Percentiles rank a stretch among this genome's conserved stretches.
Evolutionary conservation across 2,113 vertebrate species (phyloP).

Genomic region (Piliocolobus tephrosceles): DNA sequence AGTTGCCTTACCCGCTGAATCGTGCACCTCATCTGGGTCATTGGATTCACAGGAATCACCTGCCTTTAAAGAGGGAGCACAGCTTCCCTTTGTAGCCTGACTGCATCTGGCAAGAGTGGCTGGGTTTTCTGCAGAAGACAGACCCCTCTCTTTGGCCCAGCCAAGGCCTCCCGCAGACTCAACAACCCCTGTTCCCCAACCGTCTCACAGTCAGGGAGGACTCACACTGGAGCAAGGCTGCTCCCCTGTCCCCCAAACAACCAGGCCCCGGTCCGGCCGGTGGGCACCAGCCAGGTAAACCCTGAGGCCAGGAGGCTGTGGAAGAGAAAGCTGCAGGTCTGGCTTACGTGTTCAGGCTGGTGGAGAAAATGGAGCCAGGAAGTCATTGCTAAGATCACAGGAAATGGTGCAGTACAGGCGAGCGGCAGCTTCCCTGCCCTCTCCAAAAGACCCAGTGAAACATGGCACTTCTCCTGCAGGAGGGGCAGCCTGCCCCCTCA

Average conservation of each 20-base stretch:
- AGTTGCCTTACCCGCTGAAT: accelerated
- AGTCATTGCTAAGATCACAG: neutral
- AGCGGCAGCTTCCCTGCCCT: neutral
- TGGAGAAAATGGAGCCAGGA: neutral
- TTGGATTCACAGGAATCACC: neutral
- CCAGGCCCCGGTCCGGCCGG: neutral
- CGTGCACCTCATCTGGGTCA: accelerated
- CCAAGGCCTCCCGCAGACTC: neutral
- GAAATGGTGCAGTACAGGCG: neutral
- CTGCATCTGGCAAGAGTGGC: neutral
- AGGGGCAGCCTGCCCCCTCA: neutral
- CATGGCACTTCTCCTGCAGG: neutral
- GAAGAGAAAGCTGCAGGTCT: neutral
- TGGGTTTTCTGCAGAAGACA: neutral
- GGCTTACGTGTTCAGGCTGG: accelerated
- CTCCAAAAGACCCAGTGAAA: neutral
- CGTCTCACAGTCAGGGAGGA: no score
- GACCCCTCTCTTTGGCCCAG: neutral
- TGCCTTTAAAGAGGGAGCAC: no score
- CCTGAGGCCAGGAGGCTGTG: neutral
- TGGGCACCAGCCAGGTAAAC: neutral
- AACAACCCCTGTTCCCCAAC: accelerated
- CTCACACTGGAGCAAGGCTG: accelerated
- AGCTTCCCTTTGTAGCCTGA: neutral
- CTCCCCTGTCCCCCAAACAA: neutral